These are phyloP conservation scores for Triplophysa bombifrons DNA, from an alignment of 2,797 vertebrate genomes.

Conservation along the genomic window DNA sequence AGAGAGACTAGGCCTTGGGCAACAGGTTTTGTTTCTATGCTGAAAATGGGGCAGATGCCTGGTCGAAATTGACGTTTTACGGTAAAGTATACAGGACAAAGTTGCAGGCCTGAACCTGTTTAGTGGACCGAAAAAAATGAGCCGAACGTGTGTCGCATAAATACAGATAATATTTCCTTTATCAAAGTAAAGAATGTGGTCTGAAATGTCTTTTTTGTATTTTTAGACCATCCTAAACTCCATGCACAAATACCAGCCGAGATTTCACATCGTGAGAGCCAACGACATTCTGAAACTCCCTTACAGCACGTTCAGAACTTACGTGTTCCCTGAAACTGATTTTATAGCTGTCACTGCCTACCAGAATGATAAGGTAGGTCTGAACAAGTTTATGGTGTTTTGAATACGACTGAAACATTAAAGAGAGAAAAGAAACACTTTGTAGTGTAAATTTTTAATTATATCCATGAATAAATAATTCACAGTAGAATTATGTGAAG, in stretches of 20 bases:
- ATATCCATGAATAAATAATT: not conserved
- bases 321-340: constrained; percentile 97
- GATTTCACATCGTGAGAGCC: constrained; percentile 96
- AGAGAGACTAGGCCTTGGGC: not conserved
- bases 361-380: constrained; percentile 97
- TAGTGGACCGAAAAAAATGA: not conserved
- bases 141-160: not conserved
- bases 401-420: not conserved
- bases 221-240: constrained; percentile 94
- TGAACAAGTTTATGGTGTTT: not conserved
- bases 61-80: not conserved
- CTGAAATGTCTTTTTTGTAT: constrained; percentile 51
- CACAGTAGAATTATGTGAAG: no score
- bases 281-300: constrained; percentile 97
- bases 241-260: constrained; percentile 98
- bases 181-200: constrained; percentile 12
- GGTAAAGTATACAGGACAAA: not conserved
- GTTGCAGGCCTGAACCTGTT: not conserved
- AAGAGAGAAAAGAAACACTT: no score
- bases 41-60: not conserved
- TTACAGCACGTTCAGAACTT: constrained; percentile 97
- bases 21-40: not conserved
- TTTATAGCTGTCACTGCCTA: constrained; percentile 99
- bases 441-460: not conserved
- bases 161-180: not conserved